These are phyloP conservation scores for Fragum whitleyi DNA, from an alignment of 2,888 invertebrate species.

Conservation along the genomic window DNA sequence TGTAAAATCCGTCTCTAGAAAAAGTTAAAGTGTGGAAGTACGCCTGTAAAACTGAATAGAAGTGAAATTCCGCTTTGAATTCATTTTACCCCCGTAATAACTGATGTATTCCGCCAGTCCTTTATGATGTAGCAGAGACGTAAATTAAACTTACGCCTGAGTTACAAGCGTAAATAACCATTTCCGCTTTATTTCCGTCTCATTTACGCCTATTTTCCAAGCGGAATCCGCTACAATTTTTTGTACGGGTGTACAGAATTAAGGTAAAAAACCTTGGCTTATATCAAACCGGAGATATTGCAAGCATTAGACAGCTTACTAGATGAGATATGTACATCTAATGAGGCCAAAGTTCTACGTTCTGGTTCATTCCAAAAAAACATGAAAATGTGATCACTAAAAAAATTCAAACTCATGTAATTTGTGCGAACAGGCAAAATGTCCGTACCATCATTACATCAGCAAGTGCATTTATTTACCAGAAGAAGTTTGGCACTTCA, in stretches of 20 bases:
- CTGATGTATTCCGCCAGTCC: too few species aligned
- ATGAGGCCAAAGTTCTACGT: conserved; percentile 42
- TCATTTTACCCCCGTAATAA: too few species aligned
- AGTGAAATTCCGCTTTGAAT: too few species aligned
- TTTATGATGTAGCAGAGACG: too few species aligned
- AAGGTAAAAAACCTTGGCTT: conserved; percentile 58
- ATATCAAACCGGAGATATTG: conserved; percentile 66
- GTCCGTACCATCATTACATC: conserved; percentile 21
- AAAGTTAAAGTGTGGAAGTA: too few species aligned
- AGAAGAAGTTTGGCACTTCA: conserved; percentile 14
- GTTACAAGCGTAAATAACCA: too few species aligned
- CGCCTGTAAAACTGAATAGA: too few species aligned
- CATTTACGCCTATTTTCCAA: too few species aligned
- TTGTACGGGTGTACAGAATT: conserved; percentile 66
- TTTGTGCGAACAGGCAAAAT: conserved; percentile 58
- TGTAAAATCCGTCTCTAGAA: too few species aligned
- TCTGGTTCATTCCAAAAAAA: background rate
- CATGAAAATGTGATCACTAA: background rate
- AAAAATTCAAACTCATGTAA: conserved; percentile 17
- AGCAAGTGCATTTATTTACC: conserved; percentile 28
- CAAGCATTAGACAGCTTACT: conserved; percentile 57
- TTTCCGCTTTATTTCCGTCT: too few species aligned
- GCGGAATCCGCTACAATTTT: too few species aligned
- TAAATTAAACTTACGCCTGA: too few species aligned
- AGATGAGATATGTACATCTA: conserved; percentile 53